phyloP scores from a whole-genome alignment of 2,888 invertebrate species.

The Eucriotettix oculatus region DNA sequence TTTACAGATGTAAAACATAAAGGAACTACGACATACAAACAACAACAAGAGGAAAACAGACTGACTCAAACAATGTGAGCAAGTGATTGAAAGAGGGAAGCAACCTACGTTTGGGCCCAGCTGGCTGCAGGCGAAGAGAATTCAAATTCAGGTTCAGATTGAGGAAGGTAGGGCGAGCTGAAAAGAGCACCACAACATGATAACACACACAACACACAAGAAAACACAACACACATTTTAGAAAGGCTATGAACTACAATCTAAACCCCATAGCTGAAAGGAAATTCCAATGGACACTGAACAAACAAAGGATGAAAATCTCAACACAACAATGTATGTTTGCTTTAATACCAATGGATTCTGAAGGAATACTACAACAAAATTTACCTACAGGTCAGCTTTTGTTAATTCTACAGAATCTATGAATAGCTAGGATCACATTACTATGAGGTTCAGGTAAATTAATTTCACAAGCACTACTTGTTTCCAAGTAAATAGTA shows the following conservation, averaged over 20 bases:
- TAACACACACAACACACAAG: conserved; percentile 3
- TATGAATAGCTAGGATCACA: too few species aligned
- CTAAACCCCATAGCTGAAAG: too few species aligned
- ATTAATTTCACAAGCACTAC: too few species aligned
- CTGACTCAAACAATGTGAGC: background rate
- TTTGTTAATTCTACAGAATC: too few species aligned
- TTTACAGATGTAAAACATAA: background rate
- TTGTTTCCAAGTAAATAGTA: too few species aligned
- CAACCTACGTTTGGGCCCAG: conserved; percentile 69
- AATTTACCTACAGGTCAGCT: too few species aligned
- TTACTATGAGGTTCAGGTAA: too few species aligned
- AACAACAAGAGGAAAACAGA: background rate
- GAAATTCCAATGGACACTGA: too few species aligned
- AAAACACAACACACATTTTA: background rate
- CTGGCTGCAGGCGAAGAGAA: conserved; percentile 74
- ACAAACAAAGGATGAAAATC: too few species aligned
- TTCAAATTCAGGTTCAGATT: conserved; percentile 92
- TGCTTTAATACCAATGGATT: too few species aligned
- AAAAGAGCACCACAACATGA: conserved; percentile 28
- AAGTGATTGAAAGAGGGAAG: conserved; percentile 1
- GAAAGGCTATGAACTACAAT: background rate
- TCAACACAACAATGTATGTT: too few species aligned
- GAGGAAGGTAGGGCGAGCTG: conserved; percentile 97
- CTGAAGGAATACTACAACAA: too few species aligned
- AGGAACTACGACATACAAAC: background rate